Evolutionary conservation across 2,888 invertebrate species (phyloP).

Genomic region (Cephus nigrinus): DNA sequence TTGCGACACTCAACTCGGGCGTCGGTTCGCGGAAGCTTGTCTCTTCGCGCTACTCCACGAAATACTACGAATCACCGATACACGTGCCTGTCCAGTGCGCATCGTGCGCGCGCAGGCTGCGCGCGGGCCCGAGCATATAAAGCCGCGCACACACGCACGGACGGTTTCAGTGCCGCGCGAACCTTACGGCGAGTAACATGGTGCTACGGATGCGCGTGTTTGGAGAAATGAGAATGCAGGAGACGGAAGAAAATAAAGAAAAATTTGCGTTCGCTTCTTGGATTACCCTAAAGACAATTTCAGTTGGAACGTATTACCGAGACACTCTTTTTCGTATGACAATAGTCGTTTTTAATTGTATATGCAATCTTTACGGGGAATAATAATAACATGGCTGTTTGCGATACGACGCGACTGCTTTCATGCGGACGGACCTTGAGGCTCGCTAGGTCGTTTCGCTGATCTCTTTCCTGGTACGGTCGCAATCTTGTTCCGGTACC

Average conservation of each 20-base stretch:
- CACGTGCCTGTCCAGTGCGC: neutral
- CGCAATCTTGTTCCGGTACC: too few relatives aligned
- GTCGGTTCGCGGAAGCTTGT: constrained; percentile 60
- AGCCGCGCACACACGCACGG: constrained; percentile 26
- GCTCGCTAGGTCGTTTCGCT: too few relatives aligned
- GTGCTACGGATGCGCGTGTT: neutral
- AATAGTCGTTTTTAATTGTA: too few relatives aligned
- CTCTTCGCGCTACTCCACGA: constrained; percentile 61
- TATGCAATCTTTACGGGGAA: too few relatives aligned
- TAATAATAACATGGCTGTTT: too few relatives aligned
- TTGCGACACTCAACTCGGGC: constrained; percentile 55
- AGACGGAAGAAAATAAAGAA: neutral
- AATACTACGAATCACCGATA: constrained; percentile 55
- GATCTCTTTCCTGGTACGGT: too few relatives aligned
- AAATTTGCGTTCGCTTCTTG: too few relatives aligned
- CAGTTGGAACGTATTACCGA: too few relatives aligned
- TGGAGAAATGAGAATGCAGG: neutral
- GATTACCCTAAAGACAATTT: too few relatives aligned
- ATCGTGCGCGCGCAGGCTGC: neutral
- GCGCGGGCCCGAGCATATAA: constrained; percentile 37
- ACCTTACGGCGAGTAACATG: neutral
- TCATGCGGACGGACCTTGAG: too few relatives aligned
- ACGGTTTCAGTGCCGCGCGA: neutral
- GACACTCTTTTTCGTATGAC: too few relatives aligned
- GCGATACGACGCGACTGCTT: too few relatives aligned